phyloP scores from a whole-genome alignment of 2,888 invertebrate species.

The Ichneumon xanthorius region DNA sequence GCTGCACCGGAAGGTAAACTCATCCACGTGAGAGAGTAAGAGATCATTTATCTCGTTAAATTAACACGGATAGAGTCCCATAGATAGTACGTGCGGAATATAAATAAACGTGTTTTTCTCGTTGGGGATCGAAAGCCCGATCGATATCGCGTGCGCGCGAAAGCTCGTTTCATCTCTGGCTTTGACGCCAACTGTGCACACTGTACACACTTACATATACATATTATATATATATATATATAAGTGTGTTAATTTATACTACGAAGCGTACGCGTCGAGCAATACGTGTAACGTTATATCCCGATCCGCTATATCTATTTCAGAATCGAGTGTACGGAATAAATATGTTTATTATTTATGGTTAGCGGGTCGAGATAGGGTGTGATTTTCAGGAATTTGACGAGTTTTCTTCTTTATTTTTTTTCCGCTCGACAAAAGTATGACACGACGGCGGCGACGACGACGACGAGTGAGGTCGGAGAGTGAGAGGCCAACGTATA shows the following conservation, averaged over 20 bases:
- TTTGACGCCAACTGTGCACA: not conserved
- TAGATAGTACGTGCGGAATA: not conserved
- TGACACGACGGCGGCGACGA: constrained; percentile 40
- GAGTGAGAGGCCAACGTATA: constrained; percentile 49
- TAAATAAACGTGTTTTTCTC: not conserved
- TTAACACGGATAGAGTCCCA: not conserved
- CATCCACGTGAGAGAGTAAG: not conserved
- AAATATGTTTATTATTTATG: not conserved
- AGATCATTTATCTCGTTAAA: not conserved
- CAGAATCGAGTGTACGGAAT: not conserved
- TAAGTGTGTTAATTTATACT: not conserved
- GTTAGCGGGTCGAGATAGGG: not conserved
- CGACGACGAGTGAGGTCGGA: constrained; percentile 37
- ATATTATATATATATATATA: not conserved
- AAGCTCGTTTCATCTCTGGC: constrained; percentile 7
- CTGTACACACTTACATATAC: not conserved
- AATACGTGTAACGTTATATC: not conserved
- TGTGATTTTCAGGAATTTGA: not conserved
- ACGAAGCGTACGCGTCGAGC: not conserved
- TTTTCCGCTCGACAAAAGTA: constrained; percentile 51
- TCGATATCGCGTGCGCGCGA: constrained; percentile 8
- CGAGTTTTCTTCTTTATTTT: constrained; percentile 6
- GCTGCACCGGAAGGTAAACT: not conserved
- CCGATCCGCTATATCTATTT: not conserved
- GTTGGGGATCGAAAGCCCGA: not conserved